Conservation (phyloP, 2,797 vertebrate species). For the Pipistrellus pipistrellus region DNA sequence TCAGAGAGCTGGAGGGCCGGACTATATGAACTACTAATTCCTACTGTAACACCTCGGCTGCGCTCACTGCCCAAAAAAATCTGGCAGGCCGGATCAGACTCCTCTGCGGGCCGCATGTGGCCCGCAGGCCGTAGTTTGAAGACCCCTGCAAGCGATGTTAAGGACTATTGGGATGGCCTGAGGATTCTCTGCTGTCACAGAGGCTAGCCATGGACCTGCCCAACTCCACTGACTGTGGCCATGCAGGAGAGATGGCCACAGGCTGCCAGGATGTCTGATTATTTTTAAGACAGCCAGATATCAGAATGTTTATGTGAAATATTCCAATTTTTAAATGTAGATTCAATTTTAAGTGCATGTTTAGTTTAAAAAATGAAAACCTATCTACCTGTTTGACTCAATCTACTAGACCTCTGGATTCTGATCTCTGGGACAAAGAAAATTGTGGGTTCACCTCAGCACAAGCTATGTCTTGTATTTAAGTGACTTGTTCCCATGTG, state of each 20-base stretch:
- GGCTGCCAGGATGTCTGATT: not conserved
- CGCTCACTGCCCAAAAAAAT: no score
- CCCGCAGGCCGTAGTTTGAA: no score
- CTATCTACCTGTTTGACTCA: not conserved
- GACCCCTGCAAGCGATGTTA: not conserved
- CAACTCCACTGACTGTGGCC: not conserved
- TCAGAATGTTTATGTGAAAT: not conserved
- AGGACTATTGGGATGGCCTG: rapidly evolving
- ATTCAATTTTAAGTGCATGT: not conserved
- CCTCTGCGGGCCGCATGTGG: no score
- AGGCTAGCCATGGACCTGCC: rapidly evolving
- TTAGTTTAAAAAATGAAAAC: not conserved
- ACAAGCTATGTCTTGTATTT: not conserved
- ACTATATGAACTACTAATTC: no score
- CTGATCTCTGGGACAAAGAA: not conserved
- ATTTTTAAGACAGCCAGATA: not conserved
- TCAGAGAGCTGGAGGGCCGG: no score
- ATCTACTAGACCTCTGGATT: not conserved
- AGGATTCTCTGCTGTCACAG: rapidly evolving
- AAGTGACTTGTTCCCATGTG: not conserved
- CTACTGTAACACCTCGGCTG: no score
- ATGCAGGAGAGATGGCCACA: not conserved
- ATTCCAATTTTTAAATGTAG: not conserved
- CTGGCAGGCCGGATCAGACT: no score
- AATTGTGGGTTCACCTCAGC: not conserved